Percentiles rank a stretch among this genome's conserved stretches.
Conservation (phyloP, 2,113 vertebrate species). For the Mesoclemmys tuberculata region DNA sequence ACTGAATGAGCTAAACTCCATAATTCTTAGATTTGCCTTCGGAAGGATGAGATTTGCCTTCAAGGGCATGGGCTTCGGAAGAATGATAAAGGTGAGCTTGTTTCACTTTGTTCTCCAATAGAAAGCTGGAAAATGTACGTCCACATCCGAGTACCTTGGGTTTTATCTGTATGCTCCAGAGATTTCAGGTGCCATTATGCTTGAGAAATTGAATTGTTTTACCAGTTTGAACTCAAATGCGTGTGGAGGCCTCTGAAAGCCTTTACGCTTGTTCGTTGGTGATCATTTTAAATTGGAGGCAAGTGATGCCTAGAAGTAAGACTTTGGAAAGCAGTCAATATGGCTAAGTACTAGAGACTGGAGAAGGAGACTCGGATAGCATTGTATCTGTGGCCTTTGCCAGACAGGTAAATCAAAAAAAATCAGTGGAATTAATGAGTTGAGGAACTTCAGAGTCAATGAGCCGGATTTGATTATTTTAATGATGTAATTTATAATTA, state of each 20-base stretch:
- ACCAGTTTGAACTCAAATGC: background rate
- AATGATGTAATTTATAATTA: too few species aligned
- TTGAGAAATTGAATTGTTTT: background rate
- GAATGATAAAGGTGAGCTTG: background rate
- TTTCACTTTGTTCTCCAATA: slow-evolving; percentile 34
- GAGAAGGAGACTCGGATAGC: background rate
- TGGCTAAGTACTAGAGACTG: background rate
- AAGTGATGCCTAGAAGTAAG: slow-evolving; percentile 12
- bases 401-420: background rate
- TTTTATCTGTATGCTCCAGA: background rate
- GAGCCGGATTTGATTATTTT: background rate
- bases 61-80: background rate
- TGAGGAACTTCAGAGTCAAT: slow-evolving; percentile 4
- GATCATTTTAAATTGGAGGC: slow-evolving; percentile 24
- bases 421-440: background rate
- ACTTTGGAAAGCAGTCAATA: slow-evolving; percentile 21
- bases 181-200: background rate
- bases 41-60: slow-evolving; percentile 34
- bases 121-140: background rate
- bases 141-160: background rate
- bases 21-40: background rate
- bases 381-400: slow-evolving; percentile 6
- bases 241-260: background rate
- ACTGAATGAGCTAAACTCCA: background rate
- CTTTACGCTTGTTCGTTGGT: background rate